Conservation (phyloP, 1,140 invertebrate species). For the Ceratitis capitata region DNA sequence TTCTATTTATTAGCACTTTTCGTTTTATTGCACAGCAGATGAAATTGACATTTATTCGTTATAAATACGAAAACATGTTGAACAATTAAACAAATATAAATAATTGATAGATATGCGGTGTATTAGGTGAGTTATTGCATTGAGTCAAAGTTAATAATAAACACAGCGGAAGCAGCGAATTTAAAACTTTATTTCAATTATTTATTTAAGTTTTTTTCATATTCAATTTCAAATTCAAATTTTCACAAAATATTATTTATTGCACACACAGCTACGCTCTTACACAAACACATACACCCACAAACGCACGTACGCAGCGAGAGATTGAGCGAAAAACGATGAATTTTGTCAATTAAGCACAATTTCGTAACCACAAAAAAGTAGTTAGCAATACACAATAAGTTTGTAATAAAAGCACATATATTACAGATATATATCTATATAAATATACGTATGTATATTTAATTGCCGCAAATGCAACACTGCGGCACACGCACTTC, state of each 20-base stretch:
- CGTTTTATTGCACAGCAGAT: neutral
- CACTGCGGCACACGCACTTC: slow-evolving; percentile 10
- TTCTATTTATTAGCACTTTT: neutral
- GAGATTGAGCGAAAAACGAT: no score
- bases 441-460: neutral
- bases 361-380: neutral
- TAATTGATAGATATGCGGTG: neutral
- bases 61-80: neutral
- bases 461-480: no score
- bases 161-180: neutral
- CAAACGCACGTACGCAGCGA: no score
- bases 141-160: neutral
- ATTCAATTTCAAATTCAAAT: no score
- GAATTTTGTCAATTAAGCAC: slow-evolving; percentile 15
- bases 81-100: neutral
- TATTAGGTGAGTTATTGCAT: neutral
- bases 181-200: neutral
- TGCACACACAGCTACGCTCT: no score
- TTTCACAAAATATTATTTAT: no score
- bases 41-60: neutral
- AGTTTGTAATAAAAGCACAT: no score
- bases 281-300: no score
- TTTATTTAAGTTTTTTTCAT: neutral
- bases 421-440: neutral
- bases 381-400: neutral